Evolutionary conservation across 2,797 vertebrate genomes (phyloP), one percentile per base, ranked within the genome.

Genomic region (Tokudaia muenninki): DNA sequence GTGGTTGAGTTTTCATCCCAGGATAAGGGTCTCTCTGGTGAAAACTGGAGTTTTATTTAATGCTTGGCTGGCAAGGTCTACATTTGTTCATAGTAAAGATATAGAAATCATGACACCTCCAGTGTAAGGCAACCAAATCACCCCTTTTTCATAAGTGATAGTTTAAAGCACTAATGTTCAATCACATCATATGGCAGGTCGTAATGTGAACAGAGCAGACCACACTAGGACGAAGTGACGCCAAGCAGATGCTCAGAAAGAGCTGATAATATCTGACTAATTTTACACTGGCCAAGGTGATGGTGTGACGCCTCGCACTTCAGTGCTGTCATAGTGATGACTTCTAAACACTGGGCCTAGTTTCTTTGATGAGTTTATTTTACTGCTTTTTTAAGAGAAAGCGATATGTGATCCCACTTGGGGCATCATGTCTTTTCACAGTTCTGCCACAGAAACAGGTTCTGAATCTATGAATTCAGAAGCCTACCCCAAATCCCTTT

Each of bases 291-390:
- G 80, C 63, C 90, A 70, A 6, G 59, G 87, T 95, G 50, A 78
- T 95, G 93, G 92, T 95, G 96, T 95, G 94, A 93, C 87, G 94
- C 91, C 61, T 78, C 83, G 78, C 57, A 90, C 63, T 90, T 52
- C 61, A 91, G 78, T 94, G 94, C 44, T 90, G 92, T 94, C 79
- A 95, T 57, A 86, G 96, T 88, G 96, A 93, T 93, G 97, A 84
- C 93, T 91, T 98, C 95, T 77, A 96, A 94, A 95, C 94, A 94
- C 22, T 81, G 87, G 52, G 77, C 31, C 83, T 92, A 83, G 50
- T 96, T 97, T 97, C 95, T 94, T 92, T 88, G 94, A 96, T 94
- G 84, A 78, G 87, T 90, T 95, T 97, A 96, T 80, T 92, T 97
- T 92, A 78, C 97, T 84, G 81, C 91, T 94, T 52, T 97, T 96